Percentiles rank a stretch among this genome's conserved stretches.
phyloP scores from a whole-genome alignment of 2,113 vertebrate genomes.

The Turnix velox region DNA sequence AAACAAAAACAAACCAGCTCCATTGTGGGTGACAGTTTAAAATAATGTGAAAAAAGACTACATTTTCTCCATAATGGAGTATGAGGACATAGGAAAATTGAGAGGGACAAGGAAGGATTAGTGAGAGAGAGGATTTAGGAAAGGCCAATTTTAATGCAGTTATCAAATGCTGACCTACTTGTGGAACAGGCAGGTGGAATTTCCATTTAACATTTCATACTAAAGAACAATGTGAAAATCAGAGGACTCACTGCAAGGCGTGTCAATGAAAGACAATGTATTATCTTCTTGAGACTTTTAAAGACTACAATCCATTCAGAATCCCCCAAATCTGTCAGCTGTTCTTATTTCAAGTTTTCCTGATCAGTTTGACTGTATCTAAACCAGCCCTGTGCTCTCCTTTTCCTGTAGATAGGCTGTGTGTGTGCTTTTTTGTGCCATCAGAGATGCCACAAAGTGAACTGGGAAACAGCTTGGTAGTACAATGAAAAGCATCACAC shows the following conservation, averaged over 20 bases:
- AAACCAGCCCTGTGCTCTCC: background rate
- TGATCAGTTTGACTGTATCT: background rate
- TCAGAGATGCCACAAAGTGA: background rate
- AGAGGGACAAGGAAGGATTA: slow-evolving; percentile 15
- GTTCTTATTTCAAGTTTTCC: background rate
- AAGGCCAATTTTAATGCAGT: slow-evolving; percentile 33
- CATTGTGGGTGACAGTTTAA: background rate
- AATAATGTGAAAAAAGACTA: background rate
- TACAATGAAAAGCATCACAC: background rate
- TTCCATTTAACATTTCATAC: background rate
- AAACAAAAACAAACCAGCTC: background rate
- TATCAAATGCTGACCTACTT: slow-evolving; percentile 59
- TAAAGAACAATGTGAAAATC: slow-evolving; percentile 45
- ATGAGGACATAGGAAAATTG: background rate
- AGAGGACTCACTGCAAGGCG: slow-evolving; percentile 13
- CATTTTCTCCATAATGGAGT: background rate
- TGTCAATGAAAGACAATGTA: background rate
- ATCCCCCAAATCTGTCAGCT: background rate
- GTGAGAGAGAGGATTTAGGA: slow-evolving; percentile 13
- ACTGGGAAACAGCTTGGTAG: background rate
- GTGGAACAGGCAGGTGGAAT: slow-evolving; percentile 42
- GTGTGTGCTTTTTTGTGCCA: background rate
- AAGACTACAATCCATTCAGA: background rate
- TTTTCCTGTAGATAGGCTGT: background rate
- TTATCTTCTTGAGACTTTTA: background rate